Conservation (phyloP, 92 coral and sea anemone species). For the Paragorgia papillata region DNA sequence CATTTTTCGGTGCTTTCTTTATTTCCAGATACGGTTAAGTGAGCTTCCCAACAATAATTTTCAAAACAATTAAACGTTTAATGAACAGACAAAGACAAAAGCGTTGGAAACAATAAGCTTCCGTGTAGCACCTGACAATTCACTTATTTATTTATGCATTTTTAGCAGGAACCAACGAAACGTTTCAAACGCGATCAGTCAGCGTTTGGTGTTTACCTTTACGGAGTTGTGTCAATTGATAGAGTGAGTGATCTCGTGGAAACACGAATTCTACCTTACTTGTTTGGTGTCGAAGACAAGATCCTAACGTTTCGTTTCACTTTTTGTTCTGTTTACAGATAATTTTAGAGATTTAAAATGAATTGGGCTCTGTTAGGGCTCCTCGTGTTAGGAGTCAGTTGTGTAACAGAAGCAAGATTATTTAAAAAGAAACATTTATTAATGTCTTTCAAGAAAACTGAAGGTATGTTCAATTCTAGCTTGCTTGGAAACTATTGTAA, state of each 20-base stretch:
- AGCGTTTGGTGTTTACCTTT: background rate
- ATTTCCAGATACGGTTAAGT: constrained; percentile 20
- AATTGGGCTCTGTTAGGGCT: constrained; percentile 39
- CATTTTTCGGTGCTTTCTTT: constrained; percentile 20
- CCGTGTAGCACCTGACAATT: constrained; percentile 39
- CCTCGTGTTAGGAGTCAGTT: constrained; percentile 18
- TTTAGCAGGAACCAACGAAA: constrained; percentile 24
- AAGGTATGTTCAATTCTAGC: constrained; percentile 2
- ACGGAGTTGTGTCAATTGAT: constrained; percentile 14
- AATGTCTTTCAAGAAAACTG: background rate
- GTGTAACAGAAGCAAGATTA: constrained; percentile 9
- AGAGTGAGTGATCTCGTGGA: constrained; percentile 11
- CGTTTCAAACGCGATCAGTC: constrained; percentile 9
- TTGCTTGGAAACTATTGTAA: no score
- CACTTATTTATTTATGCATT: constrained; percentile 38
- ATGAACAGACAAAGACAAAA: constrained; percentile 8
- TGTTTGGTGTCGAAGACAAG: background rate
- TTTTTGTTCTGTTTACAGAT: background rate
- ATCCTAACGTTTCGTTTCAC: background rate
- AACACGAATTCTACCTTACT: background rate
- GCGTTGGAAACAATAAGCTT: constrained; percentile 6
- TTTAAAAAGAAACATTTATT: constrained; percentile 13
- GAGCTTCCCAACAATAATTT: background rate
- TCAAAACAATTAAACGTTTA: constrained; percentile 24
- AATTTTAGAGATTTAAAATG: constrained; percentile 22